Evolutionary conservation across 2,888 invertebrate species (phyloP).

Genomic region (Macropis europaea): DNA sequence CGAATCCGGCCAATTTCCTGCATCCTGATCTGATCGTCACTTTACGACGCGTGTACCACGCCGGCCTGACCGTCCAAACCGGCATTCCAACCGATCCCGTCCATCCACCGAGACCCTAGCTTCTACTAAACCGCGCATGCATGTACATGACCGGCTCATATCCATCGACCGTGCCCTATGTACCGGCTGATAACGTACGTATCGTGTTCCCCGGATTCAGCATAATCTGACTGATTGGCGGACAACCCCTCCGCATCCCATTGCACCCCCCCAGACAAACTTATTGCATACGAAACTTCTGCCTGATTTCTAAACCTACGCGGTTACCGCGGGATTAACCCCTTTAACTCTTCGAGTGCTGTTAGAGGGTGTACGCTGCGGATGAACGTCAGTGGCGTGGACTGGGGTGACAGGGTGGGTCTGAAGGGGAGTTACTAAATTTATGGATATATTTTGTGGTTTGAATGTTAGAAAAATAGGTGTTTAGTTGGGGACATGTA

Average conservation of each 20-base stretch:
- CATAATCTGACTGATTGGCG: conserved; percentile 66
- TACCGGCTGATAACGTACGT: conserved; percentile 58
- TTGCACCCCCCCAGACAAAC: conserved; percentile 20
- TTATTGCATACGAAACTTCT: conserved; percentile 4
- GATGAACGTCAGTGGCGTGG: too few relatives aligned
- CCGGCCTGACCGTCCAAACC: too few relatives aligned
- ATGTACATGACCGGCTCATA: conserved; percentile 44
- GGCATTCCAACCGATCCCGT: too few relatives aligned
- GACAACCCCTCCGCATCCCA: conserved; percentile 32
- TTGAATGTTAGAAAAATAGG: too few relatives aligned
- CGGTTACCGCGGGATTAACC: too few relatives aligned
- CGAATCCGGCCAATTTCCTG: conserved; percentile 79
- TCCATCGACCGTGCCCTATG: conserved; percentile 58
- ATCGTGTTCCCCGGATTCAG: conserved; percentile 56
- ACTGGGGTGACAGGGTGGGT: too few relatives aligned
- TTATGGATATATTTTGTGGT: too few relatives aligned
- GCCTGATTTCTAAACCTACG: too few relatives aligned
- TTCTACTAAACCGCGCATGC: conserved; percentile 40
- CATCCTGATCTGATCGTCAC: conserved; percentile 78
- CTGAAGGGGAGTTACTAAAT: too few relatives aligned
- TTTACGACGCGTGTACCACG: conserved; percentile 78
- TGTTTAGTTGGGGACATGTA: too few relatives aligned
- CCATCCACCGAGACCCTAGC: conserved; percentile 54
- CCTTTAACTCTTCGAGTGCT: too few relatives aligned
- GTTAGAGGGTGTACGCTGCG: too few relatives aligned